A percentile compares a stretch with the other conserved stretches of the same genome.
phyloP scores from a whole-genome alignment of 2,113 vertebrate species.

The Aspidoscelis tigris region DNA sequence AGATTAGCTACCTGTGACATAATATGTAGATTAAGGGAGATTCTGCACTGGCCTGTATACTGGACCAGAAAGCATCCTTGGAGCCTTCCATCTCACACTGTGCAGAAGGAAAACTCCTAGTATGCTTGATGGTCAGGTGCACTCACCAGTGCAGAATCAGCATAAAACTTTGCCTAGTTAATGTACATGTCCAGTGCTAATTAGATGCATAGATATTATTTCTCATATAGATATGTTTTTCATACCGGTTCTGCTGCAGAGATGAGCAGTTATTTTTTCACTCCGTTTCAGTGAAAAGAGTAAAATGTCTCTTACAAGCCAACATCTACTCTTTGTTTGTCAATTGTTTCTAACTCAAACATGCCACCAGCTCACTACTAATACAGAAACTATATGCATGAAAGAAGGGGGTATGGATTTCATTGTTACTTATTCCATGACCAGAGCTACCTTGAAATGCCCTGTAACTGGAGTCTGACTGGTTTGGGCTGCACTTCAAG shows the following conservation, averaged over 20 bases:
- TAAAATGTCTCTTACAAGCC: conserved; percentile 20
- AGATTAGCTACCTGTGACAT: not conserved
- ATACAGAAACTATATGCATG: not conserved
- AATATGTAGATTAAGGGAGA: too few relatives aligned
- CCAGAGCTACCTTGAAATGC: not conserved
- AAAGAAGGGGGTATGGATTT: not conserved
- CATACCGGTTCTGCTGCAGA: not conserved
- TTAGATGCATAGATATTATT: not conserved
- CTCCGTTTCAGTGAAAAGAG: not conserved
- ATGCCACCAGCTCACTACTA: not conserved
- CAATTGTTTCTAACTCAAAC: not conserved
- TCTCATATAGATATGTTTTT: conserved; percentile 21
- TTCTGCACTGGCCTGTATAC: too few relatives aligned
- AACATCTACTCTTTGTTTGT: not conserved
- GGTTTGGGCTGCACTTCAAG: not conserved
- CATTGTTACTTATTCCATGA: not conserved
- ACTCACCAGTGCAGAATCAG: not conserved
- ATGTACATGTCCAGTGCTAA: not conserved
- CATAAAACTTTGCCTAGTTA: not conserved
- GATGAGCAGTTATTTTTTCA: not conserved
- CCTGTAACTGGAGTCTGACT: not conserved
- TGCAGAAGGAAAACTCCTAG: not conserved
- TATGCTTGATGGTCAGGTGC: too few relatives aligned
- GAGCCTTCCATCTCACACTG: not conserved
- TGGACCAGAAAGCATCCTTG: too few relatives aligned